These are phyloP conservation scores for Apamea crenata DNA, from an alignment of 2,888 invertebrate species.

Conservation along the genomic window DNA sequence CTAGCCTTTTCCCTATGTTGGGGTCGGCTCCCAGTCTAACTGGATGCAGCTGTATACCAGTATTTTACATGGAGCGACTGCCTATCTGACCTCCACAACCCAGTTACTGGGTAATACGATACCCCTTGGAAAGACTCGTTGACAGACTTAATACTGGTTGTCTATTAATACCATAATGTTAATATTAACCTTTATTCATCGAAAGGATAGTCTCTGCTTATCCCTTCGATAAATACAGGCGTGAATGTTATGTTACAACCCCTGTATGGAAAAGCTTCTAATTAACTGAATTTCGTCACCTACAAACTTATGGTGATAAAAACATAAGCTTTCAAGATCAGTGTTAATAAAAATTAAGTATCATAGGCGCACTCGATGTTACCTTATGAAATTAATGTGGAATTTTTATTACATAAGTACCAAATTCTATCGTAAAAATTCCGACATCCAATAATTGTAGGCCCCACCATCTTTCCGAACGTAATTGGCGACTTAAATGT, in stretches of 20 bases:
- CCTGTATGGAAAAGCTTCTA: not conserved
- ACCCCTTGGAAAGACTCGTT: no score
- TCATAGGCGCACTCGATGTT: not conserved
- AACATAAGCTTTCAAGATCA: not conserved
- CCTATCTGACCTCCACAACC: no score
- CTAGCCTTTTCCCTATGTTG: no score
- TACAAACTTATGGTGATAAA: not conserved
- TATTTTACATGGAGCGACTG: no score
- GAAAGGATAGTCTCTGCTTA: not conserved
- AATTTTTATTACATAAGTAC: slow-evolving; percentile 29
- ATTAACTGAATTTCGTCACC: not conserved
- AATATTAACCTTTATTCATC: not conserved
- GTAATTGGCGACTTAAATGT: slow-evolving; percentile 29
- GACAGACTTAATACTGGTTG: no score
- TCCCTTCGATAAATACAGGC: not conserved
- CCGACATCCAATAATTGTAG: slow-evolving; percentile 4
- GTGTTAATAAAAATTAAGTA: slow-evolving; percentile 16
- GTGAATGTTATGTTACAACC: not conserved
- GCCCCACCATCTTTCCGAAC: slow-evolving; percentile 3
- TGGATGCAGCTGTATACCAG: no score
- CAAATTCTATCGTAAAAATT: slow-evolving; percentile 41
- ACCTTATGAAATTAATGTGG: slow-evolving; percentile 24
- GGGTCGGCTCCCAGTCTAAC: no score
- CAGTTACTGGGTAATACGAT: no score
- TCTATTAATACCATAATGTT: not conserved